A percentile compares a stretch with the other conserved stretches of the same genome.
These are phyloP conservation scores for Metopolophium dirhodum DNA, from an alignment of 1,140 invertebrate genomes.

Conservation along the genomic window DNA sequence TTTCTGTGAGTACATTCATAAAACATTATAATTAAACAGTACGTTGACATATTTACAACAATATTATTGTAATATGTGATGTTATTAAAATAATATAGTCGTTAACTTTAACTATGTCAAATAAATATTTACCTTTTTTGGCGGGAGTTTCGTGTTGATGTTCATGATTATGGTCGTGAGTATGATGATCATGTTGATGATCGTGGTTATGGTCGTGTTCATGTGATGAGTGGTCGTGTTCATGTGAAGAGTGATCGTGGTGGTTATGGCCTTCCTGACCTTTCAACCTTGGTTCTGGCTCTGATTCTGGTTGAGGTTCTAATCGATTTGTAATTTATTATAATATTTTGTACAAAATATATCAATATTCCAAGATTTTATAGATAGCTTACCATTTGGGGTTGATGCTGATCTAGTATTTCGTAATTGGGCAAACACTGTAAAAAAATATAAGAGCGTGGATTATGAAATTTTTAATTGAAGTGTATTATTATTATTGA, in stretches of 20 bases:
- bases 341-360: neutral
- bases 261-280: conserved; percentile 61
- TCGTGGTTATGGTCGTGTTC: conserved; percentile 58
- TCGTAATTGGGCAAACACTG: conserved; percentile 43
- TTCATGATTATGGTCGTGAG: conserved; percentile 45
- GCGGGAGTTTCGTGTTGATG: conserved; percentile 17
- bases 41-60: neutral
- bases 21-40: neutral
- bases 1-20: neutral
- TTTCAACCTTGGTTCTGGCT: conserved; percentile 61
- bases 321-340: conserved; percentile 60
- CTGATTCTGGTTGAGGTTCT: conserved; percentile 64
- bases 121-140: conserved; percentile 46
- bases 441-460: neutral
- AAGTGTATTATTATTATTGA: neutral
- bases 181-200: conserved; percentile 38
- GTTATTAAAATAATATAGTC: neutral
- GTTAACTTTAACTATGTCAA: neutral
- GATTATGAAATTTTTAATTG: neutral
- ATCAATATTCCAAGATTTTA: neutral
- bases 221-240: conserved; percentile 59
- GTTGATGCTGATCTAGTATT: conserved; percentile 61
- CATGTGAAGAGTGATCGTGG: conserved; percentile 58
- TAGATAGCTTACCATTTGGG: conserved; percentile 63
- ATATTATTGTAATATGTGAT: neutral